Conservation (phyloP, 2,888 invertebrate species). For the Abscondita cerata region DNA sequence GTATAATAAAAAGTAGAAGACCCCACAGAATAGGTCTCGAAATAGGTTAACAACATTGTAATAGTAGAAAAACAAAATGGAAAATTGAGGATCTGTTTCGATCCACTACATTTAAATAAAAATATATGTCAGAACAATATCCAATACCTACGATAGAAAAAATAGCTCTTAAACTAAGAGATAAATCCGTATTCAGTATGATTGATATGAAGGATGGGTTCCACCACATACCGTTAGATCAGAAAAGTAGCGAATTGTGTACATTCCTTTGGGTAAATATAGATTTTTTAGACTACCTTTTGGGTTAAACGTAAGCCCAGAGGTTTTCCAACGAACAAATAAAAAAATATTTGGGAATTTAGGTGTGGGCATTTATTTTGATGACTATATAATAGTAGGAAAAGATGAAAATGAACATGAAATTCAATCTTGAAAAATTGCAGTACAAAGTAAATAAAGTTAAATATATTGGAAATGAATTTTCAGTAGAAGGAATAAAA, state of each 20-base stretch:
- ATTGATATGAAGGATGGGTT: not conserved
- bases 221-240: not conserved
- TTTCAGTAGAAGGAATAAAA: too few species aligned
- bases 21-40: too few species aligned
- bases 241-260: not conserved
- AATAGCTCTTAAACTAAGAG: not conserved
- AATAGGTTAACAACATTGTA: too few species aligned
- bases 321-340: not conserved
- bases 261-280: not conserved
- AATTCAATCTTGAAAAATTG: too few species aligned
- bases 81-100: not conserved
- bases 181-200: not conserved
- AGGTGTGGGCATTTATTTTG: conserved; percentile 1
- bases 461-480: too few species aligned
- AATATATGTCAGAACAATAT: not conserved
- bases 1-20: too few species aligned
- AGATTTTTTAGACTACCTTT: not conserved
- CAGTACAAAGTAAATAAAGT: too few species aligned
- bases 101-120: not conserved
- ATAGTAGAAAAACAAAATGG: not conserved
- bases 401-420: conserved; percentile 2
- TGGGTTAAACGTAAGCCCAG: not conserved
- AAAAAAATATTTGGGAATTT: conserved; percentile 3
- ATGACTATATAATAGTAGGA: not conserved
- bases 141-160: not conserved